A percentile compares a stretch with the other conserved stretches of the same genome.
Conservation (phyloP, 1,140 invertebrate genomes). For the Tetraneura akinire region DNA sequence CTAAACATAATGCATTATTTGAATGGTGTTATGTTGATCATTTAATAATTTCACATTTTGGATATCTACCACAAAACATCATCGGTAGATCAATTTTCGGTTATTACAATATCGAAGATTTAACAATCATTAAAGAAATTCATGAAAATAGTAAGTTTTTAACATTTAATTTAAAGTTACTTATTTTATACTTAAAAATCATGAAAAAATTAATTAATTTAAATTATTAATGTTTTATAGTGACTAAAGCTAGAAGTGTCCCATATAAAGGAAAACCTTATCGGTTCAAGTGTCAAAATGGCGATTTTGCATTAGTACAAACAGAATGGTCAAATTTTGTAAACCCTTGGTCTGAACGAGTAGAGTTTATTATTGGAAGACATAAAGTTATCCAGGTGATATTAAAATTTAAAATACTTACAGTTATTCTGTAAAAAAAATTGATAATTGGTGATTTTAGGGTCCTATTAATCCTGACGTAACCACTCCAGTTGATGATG, state of each 20-base stretch:
- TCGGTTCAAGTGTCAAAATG: slow-evolving; percentile 81
- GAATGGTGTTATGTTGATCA: slow-evolving; percentile 68
- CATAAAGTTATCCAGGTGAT: slow-evolving; percentile 78
- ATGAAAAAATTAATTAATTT: not conserved
- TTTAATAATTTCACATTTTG: slow-evolving; percentile 78
- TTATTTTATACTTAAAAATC: no score
- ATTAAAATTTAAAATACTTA: not conserved
- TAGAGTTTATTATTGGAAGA: slow-evolving; percentile 89
- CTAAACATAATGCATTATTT: slow-evolving; percentile 74
- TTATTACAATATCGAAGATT: slow-evolving; percentile 86
- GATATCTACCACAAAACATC: slow-evolving; percentile 87
- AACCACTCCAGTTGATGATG: slow-evolving; percentile 60
- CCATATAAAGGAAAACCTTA: slow-evolving; percentile 73
- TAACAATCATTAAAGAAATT: slow-evolving; percentile 75
- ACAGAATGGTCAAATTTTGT: slow-evolving; percentile 93
- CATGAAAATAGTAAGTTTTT: slow-evolving; percentile 75
- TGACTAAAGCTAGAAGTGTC: slow-evolving; percentile 8
- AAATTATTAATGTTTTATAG: slow-evolving; percentile 5
- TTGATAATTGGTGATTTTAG: slow-evolving; percentile 58
- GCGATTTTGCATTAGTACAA: slow-evolving; percentile 77
- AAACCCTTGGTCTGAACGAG: slow-evolving; percentile 87
- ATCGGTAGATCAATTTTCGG: slow-evolving; percentile 78
- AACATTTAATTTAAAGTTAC: slow-evolving; percentile 52
- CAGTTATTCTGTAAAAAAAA: not conserved
- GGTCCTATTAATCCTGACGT: slow-evolving; percentile 74